A percentile compares a stretch with the other conserved stretches of the same genome.
Conservation (phyloP, 2,888 invertebrate genomes). For the Mayetiola destructor region DNA sequence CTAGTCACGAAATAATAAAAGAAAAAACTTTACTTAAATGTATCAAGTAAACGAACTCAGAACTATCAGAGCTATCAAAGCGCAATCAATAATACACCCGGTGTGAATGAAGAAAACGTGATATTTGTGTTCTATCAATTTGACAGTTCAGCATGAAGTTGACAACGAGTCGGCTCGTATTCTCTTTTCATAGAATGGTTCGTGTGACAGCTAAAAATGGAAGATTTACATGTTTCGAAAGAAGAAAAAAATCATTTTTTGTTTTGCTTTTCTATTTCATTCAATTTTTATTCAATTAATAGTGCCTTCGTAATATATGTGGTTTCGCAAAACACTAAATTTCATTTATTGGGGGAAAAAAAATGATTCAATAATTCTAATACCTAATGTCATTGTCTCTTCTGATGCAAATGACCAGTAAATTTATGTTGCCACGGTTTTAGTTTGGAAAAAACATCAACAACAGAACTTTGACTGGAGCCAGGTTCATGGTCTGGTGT, state of each 20-base stretch:
- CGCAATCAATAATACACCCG: background rate
- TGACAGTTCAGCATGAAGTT: slow-evolving; percentile 2
- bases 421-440: too few relatives aligned
- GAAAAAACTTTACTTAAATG: background rate
- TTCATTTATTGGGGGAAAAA: too few relatives aligned
- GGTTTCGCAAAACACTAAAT: too few relatives aligned
- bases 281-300: background rate
- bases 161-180: background rate
- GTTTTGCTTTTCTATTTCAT: background rate
- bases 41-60: background rate
- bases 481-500: too few relatives aligned
- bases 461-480: too few relatives aligned
- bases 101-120: slow-evolving; percentile 13
- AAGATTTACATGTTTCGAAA: background rate
- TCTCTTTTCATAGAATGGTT: background rate
- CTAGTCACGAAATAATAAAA: background rate
- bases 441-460: too few relatives aligned
- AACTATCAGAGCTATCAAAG: background rate
- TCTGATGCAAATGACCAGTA: too few relatives aligned
- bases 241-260: background rate
- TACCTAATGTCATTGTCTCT: too few relatives aligned
- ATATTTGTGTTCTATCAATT: background rate
- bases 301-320: too few relatives aligned
- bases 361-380: too few relatives aligned
- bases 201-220: background rate